A percentile compares a stretch with the other conserved stretches of the same genome.
These are phyloP conservation scores for Drosophila burlai DNA, from an alignment of 1,140 invertebrate genomes.

Conservation along the genomic window DNA sequence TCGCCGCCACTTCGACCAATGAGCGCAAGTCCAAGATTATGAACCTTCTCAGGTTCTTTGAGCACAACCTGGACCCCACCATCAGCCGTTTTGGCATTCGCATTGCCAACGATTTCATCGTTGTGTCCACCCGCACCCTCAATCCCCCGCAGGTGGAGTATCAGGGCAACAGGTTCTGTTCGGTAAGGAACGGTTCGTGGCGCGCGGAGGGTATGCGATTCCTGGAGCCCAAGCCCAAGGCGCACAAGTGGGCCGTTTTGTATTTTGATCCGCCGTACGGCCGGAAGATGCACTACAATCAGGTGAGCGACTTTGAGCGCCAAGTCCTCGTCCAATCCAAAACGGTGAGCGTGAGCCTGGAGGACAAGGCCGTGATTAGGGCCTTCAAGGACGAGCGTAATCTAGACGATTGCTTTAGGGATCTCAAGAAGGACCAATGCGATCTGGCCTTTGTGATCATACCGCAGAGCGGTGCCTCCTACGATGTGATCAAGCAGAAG, in stretches of 20 bases:
- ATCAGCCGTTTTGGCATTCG: conserved; percentile 88
- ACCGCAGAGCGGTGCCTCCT: conserved; percentile 85
- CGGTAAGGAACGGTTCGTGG: conserved; percentile 60
- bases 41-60: conserved; percentile 85
- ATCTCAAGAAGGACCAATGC: conserved; percentile 49
- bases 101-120: conserved; percentile 86
- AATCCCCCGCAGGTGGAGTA: conserved; percentile 87
- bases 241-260: conserved; percentile 73
- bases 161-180: conserved; percentile 33
- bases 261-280: conserved; percentile 7
- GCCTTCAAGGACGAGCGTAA: conserved; percentile 34
- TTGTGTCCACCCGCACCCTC: conserved; percentile 87
- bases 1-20: conserved; percentile 88
- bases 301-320: conserved; percentile 26
- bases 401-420: conserved; percentile 45
- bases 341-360: conserved; percentile 30
- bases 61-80: conserved; percentile 86
- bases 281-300: conserved; percentile 15
- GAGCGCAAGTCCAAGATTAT: conserved; percentile 88
- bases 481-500: conserved; percentile 89
- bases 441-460: conserved; percentile 86
- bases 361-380: conserved; percentile 31
- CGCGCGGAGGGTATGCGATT: conserved; percentile 50
- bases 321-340: conserved; percentile 8
- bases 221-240: conserved; percentile 32